phyloP scores from a whole-genome alignment of 2,888 invertebrate genomes.

The Melanchra persicariae region DNA sequence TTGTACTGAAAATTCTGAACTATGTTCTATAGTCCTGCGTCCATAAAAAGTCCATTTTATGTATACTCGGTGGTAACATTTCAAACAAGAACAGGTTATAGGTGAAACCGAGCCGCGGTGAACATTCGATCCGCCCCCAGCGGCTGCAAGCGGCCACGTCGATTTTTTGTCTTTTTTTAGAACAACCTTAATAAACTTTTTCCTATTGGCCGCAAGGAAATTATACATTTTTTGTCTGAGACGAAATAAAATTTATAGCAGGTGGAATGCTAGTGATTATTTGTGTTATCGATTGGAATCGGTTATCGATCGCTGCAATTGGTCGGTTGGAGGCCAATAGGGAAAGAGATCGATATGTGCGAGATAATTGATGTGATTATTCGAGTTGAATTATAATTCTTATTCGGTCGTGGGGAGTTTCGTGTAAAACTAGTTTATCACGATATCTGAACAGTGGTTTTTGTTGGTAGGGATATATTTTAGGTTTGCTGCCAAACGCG shows the following conservation, averaged over 20 bases:
- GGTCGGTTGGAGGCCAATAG: conserved; percentile 76
- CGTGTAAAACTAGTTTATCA: conserved; percentile 74
- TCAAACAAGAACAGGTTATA: conserved; percentile 84
- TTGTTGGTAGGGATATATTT: conserved; percentile 66
- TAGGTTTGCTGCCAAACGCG: conserved; percentile 80
- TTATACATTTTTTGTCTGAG: conserved; percentile 81
- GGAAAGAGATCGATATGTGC: conserved; percentile 70
- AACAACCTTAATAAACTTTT: conserved; percentile 85
- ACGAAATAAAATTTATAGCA: conserved; percentile 88
- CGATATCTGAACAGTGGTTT: conserved; percentile 69
- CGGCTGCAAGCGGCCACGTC: conserved; percentile 76
- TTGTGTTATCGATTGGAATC: conserved; percentile 75
- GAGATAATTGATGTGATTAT: conserved; percentile 62
- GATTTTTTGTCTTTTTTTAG: conserved; percentile 80
- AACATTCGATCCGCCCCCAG: conserved; percentile 84
- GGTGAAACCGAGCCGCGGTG: conserved; percentile 79
- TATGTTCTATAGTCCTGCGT: background rate
- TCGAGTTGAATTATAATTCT: conserved; percentile 52
- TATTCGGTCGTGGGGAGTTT: conserved; percentile 58
- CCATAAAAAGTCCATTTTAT: conserved; percentile 35
- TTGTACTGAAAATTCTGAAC: background rate
- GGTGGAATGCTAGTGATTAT: conserved; percentile 80
- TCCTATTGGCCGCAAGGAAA: conserved; percentile 88
- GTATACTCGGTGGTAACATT: conserved; percentile 67
- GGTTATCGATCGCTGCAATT: conserved; percentile 68